Percentiles rank a stretch among this genome's conserved stretches.
Evolutionary conservation across 2,113 vertebrate genomes (phyloP).

Genomic region (Hippocampus abdominalis): DNA sequence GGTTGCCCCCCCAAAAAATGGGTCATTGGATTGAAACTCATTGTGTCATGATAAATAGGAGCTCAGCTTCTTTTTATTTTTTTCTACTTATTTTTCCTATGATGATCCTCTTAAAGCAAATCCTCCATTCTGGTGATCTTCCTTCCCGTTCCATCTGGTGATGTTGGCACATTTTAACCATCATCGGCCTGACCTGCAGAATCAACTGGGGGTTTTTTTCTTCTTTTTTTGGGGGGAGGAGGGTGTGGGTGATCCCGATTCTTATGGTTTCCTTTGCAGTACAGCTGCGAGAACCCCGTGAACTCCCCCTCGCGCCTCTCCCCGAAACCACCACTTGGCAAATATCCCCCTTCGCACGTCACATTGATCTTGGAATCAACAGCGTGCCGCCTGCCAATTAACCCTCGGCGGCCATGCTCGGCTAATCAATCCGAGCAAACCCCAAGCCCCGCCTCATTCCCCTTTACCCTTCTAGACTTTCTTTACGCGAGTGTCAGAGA

Average conservation of each 20-base stretch:
- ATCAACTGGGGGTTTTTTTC: constrained; percentile 24
- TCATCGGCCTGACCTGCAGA: constrained; percentile 14
- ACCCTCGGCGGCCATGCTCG: background rate
- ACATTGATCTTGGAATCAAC: background rate
- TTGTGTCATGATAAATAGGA: constrained; percentile 5
- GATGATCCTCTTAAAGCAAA: constrained; percentile 55
- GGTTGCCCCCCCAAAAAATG: background rate
- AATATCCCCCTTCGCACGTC: background rate
- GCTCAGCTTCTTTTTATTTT: constrained; percentile 14
- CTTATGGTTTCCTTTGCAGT: constrained; percentile 42
- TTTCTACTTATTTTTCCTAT: constrained; percentile 29
- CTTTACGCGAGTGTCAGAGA: constrained; percentile 9
- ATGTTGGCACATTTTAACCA: constrained; percentile 28
- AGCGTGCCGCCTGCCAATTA: background rate
- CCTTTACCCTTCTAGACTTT: constrained; percentile 18
- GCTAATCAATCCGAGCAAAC: background rate
- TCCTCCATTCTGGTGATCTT: constrained; percentile 53
- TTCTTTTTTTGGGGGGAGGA: background rate
- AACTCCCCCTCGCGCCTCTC: constrained; percentile 41
- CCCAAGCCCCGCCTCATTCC: background rate
- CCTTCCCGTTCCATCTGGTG: constrained; percentile 45
- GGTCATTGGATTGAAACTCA: background rate
- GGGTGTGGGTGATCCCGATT: background rate
- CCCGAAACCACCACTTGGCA: constrained; percentile 4
- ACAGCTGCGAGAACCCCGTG: constrained; percentile 47